phyloP scores from a whole-genome alignment of 2,113 vertebrate genomes.

The Corapipo altera region DNA sequence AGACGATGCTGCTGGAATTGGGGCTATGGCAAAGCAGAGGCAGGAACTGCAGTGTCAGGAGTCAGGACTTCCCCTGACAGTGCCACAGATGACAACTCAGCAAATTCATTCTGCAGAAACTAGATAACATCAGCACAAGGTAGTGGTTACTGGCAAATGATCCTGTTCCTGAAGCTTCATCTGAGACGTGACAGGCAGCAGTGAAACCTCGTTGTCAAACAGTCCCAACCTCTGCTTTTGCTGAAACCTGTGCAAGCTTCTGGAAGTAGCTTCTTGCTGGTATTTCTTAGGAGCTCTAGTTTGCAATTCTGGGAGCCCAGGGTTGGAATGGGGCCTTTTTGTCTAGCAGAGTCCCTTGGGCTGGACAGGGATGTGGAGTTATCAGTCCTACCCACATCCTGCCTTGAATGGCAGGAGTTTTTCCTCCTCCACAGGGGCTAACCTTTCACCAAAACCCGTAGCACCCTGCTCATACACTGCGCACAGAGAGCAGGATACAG shows the following conservation, averaged over 20 bases:
- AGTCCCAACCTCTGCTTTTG: not conserved
- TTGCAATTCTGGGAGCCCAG: fast-evolving
- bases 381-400: not conserved
- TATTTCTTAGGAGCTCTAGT: not conserved
- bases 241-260: not conserved
- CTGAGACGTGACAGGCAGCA: constrained; percentile 35
- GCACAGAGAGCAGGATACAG: not conserved
- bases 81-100: constrained; percentile 54
- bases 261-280: not conserved
- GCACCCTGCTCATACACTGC: fast-evolving
- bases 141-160: constrained; percentile 69
- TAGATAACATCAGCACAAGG: constrained; percentile 74
- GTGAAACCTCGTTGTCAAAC: not conserved
- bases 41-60: constrained; percentile 53
- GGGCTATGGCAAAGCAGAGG: not conserved
- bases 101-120: constrained; percentile 76
- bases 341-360: not conserved
- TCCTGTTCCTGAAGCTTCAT: constrained; percentile 61
- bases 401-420: not conserved
- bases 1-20: not conserved
- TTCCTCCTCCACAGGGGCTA: not conserved
- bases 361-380: not conserved
- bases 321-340: not conserved
- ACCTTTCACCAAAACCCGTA: not conserved
- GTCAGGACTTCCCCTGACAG: constrained; percentile 73